Evolutionary conservation across 2,888 invertebrate genomes (phyloP), one percentile per base, ranked within the genome.

Genomic region (Corbicula japonica): DNA sequence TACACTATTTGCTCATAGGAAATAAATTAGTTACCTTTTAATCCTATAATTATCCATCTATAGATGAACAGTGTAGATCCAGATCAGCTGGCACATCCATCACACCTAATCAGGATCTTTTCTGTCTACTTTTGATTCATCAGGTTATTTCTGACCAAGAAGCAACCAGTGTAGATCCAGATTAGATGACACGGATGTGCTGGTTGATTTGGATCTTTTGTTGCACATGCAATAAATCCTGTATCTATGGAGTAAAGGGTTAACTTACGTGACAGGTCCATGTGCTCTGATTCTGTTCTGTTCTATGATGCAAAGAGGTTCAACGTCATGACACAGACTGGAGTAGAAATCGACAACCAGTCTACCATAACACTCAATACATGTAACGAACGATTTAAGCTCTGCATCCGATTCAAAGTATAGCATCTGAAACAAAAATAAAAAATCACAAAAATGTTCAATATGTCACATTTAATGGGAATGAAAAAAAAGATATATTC

Each of bases 191-290:
- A 44, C 6, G 21, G 44, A 44, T 21, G 44, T 18, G 21, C 44
- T 18, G 44, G 21, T 21, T 44, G 44, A 44, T 18, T 6, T 10
- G 50, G 21, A 50, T n/a, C n/a, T n/a, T n/a, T n/a, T n/a, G n/a
- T n/a, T n/a, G n/a, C 21, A 50, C 50, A 50, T 21, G 21, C 6
- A 18, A 21, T 50, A 21, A 50, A 12, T 18, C 21, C 21, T 18
- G 8, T n/a, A 54, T 5, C 23, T 54, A 18, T 28, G 18, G 6
- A 30, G 28, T 8, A 21, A 15, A 15, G 32, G 2, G 21, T 26
- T 5, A 48, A 50, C 69, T 54, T 69, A 76, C 76, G 56, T 46
- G 8, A 76, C 63, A 28, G 70, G 76, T 30, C 76, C 76, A 58
- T 70, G 70, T 8, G 70, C 62, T 41, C 63, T 65, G 2, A 73